A percentile compares a stretch with the other conserved stretches of the same genome.
Conservation (phyloP, 2,797 vertebrate genomes). For the Strix occidentalis region DNA sequence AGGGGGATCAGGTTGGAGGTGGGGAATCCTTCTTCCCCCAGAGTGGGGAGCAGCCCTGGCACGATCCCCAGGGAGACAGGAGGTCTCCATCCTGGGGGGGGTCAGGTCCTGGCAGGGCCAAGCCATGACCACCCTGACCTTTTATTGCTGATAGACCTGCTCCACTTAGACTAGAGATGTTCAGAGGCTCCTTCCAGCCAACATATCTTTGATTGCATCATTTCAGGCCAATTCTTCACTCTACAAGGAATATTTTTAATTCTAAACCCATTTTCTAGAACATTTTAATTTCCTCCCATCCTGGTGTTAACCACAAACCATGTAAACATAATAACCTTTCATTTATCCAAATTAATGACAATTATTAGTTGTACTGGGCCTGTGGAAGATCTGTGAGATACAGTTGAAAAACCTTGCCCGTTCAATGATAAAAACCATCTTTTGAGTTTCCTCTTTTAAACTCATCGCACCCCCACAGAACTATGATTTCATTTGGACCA, state of each 20-base stretch:
- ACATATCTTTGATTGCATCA: neutral
- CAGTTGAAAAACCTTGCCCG: neutral
- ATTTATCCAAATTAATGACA: neutral
- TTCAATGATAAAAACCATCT: neutral
- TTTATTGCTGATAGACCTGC: neutral
- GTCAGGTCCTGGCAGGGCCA: neutral
- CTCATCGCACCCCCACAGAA: neutral
- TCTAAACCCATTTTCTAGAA: neutral
- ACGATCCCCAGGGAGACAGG: neutral
- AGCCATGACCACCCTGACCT: no score
- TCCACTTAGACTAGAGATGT: neutral
- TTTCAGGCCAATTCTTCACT: neutral
- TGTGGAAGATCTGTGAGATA: neutral
- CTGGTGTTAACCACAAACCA: neutral
- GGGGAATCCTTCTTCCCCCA: neutral
- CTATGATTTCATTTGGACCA: neutral
- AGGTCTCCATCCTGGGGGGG: neutral
- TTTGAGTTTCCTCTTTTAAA: neutral
- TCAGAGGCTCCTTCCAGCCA: neutral
- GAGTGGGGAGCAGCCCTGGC: neutral
- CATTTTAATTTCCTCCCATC: neutral
- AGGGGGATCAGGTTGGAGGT: neutral
- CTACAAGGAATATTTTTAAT: neutral
- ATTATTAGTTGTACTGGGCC: neutral
- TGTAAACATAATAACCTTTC: neutral